A percentile compares a stretch with the other conserved stretches of the same genome.
Conservation (phyloP, 1,140 invertebrate species). For the Caenorhabditis tropicalis region DNA sequence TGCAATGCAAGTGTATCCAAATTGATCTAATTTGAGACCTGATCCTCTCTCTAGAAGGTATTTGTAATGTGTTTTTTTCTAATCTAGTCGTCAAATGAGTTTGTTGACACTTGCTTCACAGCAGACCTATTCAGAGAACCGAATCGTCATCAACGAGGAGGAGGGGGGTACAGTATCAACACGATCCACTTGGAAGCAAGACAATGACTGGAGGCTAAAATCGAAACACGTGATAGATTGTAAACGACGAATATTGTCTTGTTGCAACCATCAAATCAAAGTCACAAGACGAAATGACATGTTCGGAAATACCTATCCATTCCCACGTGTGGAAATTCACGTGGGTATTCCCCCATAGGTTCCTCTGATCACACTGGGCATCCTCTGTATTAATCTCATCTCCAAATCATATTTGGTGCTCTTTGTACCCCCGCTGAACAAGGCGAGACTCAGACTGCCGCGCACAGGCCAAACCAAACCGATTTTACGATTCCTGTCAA, state of each 20-base stretch:
- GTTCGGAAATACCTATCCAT: constrained; percentile 35
- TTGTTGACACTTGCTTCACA: not conserved
- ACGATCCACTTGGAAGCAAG: not conserved
- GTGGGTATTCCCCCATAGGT: constrained; percentile 27
- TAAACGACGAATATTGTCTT: constrained; percentile 15
- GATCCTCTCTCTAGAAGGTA: not conserved
- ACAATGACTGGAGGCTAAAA: constrained; percentile 13
- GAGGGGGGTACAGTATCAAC: not conserved
- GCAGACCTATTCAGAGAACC: not conserved
- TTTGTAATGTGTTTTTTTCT: not conserved
- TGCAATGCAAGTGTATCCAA: not conserved
- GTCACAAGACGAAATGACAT: constrained; percentile 28
- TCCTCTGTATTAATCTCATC: not conserved
- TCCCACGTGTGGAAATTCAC: constrained; percentile 29
- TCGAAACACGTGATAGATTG: not conserved
- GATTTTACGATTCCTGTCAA: constrained; percentile 22
- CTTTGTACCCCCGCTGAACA: constrained; percentile 17
- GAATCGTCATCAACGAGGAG: not conserved
- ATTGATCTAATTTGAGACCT: constrained; percentile 2
- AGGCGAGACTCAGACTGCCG: not conserved
- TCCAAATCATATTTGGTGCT: constrained; percentile 2
- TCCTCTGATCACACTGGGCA: not conserved
- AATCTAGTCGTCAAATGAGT: not conserved
- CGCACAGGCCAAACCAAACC: not conserved
- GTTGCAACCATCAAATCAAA: constrained; percentile 1